phyloP scores from a whole-genome alignment of 2,888 invertebrate species.

The Sylvicola cinctus region DNA sequence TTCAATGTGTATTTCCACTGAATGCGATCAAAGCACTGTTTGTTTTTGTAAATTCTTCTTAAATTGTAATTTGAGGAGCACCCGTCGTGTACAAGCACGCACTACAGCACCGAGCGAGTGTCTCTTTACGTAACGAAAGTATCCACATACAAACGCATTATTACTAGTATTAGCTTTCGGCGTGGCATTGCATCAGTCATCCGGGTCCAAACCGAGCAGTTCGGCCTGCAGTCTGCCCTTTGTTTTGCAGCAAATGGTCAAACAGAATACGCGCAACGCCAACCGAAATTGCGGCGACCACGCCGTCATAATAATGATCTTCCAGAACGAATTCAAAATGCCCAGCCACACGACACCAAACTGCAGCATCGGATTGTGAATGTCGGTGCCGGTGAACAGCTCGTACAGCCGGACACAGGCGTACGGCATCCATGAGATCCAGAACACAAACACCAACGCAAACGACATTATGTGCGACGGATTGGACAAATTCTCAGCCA shows the following conservation, averaged over 20 bases:
- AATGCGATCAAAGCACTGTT: no score
- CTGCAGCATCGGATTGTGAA: constrained; percentile 65
- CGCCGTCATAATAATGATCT: constrained; percentile 72
- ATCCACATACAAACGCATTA: no score
- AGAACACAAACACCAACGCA: constrained; percentile 73
- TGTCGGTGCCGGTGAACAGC: constrained; percentile 37
- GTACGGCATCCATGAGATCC: constrained; percentile 88
- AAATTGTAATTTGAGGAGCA: no score
- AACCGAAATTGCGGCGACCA: constrained; percentile 85
- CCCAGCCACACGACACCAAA: constrained; percentile 91
- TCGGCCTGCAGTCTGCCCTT: constrained; percentile 68
- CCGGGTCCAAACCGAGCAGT: constrained; percentile 68
- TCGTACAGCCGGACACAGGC: constrained; percentile 65
- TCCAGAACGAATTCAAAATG: constrained; percentile 88
- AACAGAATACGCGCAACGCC: constrained; percentile 68
- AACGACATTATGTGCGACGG: constrained; percentile 94
- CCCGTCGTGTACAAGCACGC: no score
- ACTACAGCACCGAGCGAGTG: no score
- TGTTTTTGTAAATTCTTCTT: no score
- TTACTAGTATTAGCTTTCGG: not conserved
- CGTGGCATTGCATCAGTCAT: constrained; percentile 41
- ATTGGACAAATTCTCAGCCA: constrained; percentile 78
- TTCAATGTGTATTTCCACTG: no score
- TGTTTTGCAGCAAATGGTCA: constrained; percentile 73
- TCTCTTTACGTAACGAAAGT: no score